Conservation (phyloP, 1,140 invertebrate genomes). For the Grapholita molesta region DNA sequence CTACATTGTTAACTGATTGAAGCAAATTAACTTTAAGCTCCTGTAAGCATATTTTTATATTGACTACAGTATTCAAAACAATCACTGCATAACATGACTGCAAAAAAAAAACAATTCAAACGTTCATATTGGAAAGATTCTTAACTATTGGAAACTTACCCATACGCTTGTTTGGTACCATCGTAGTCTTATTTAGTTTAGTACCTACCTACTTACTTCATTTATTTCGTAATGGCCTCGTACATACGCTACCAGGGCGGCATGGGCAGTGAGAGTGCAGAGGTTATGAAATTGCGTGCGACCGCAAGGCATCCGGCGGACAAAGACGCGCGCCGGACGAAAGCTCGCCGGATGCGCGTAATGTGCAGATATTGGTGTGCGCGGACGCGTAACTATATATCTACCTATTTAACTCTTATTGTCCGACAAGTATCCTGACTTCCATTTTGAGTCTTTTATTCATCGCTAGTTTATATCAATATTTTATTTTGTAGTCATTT, state of each 20-base stretch:
- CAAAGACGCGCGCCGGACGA: constrained; percentile 59
- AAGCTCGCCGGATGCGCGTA: constrained; percentile 69
- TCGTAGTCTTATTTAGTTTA: background rate
- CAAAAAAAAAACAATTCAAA: too few relatives aligned
- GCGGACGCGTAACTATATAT: constrained; percentile 15
- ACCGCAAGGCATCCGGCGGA: constrained; percentile 76
- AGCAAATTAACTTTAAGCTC: constrained; percentile 28
- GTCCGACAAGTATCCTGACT: background rate
- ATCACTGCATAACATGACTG: too few relatives aligned
- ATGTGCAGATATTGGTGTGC: constrained; percentile 55
- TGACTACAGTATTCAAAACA: background rate
- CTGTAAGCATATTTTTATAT: background rate
- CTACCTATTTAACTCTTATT: constrained; percentile 7
- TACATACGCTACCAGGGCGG: constrained; percentile 19
- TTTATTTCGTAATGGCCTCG: background rate
- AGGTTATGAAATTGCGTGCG: constrained; percentile 74
- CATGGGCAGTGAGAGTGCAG: constrained; percentile 35
- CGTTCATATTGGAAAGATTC: too few relatives aligned
- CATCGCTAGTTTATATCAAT: background rate
- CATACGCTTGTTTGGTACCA: too few relatives aligned
- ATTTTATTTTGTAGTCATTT: background rate
- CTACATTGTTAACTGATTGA: constrained; percentile 32
- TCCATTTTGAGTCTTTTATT: background rate
- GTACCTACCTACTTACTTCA: background rate
- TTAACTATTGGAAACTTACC: too few relatives aligned